Conservation (phyloP, 2,113 vertebrate species). For the Ammodytes dubius region DNA sequence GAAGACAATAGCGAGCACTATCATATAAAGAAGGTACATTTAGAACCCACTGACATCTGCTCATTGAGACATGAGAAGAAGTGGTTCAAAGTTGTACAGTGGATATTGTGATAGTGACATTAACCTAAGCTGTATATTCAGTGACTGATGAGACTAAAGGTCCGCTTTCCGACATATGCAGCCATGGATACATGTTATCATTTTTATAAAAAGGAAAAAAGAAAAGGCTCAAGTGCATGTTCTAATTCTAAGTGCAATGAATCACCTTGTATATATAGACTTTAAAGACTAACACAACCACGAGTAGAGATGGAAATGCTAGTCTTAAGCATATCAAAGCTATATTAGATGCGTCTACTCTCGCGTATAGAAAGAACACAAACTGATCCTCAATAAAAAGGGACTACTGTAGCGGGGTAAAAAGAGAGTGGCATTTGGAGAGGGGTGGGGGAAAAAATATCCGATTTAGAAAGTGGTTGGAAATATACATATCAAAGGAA, state of each 20-base stretch:
- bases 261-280: slow-evolving; percentile 71
- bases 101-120: background rate
- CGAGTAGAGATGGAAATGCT: slow-evolving; percentile 72
- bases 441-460: slow-evolving; percentile 73
- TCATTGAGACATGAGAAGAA: slow-evolving; percentile 31
- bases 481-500: slow-evolving; percentile 87
- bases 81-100: slow-evolving; percentile 31
- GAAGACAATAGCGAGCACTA: slow-evolving; percentile 51
- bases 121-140: background rate
- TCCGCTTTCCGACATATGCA: slow-evolving; percentile 22
- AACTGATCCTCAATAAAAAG: slow-evolving; percentile 81
- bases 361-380: slow-evolving; percentile 71
- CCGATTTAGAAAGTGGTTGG: slow-evolving; percentile 81
- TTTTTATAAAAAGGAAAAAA: slow-evolving; percentile 13
- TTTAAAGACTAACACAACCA: slow-evolving; percentile 65
- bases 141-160: slow-evolving; percentile 3
- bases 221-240: slow-evolving; percentile 7
- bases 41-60: slow-evolving; percentile 46
- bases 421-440: slow-evolving; percentile 74
- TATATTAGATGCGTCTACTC: slow-evolving; percentile 72
- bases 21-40: slow-evolving; percentile 51
- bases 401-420: slow-evolving; percentile 69
- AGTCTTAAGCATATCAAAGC: slow-evolving; percentile 82
- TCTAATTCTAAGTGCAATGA: slow-evolving; percentile 63
- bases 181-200: slow-evolving; percentile 37